Conservation (phyloP, 2,797 vertebrate genomes). For the Hypotaenidia philippensis region DNA sequence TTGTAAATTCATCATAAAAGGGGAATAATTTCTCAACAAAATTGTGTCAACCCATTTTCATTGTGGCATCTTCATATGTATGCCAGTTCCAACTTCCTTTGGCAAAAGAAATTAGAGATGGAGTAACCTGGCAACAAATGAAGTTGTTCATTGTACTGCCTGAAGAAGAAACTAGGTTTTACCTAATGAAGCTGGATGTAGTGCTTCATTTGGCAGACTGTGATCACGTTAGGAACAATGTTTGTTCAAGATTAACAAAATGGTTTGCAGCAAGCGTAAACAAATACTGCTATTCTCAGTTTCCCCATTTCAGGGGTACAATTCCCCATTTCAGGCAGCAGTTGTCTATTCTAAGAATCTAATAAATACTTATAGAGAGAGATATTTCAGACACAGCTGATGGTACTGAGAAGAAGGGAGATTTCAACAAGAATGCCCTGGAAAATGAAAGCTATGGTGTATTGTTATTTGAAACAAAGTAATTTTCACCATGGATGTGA, state of each 20-base stretch:
- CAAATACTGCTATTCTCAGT: background rate
- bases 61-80: background rate
- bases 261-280: background rate
- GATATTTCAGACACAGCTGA: background rate
- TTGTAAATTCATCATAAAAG: background rate
- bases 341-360: background rate
- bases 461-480: background rate
- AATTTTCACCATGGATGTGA: background rate
- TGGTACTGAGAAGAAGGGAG: background rate
- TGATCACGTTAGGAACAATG: background rate
- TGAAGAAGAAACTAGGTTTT: constrained; percentile 44
- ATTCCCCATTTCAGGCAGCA: background rate
- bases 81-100: constrained; percentile 20
- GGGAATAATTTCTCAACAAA: constrained; percentile 14
- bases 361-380: background rate
- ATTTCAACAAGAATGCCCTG: background rate
- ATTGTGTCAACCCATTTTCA: constrained; percentile 36
- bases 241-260: constrained; percentile 29
- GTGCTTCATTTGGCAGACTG: constrained; percentile 32
- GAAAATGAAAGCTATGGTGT: background rate
- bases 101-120: constrained; percentile 52
- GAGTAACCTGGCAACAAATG: constrained; percentile 49
- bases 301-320: background rate
- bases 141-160: constrained; percentile 36
- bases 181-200: constrained; percentile 31